Evolutionary conservation across 2,113 vertebrate genomes (phyloP), one percentile per base, ranked within the genome.

Genomic region (Aplodontia rufa): DNA sequence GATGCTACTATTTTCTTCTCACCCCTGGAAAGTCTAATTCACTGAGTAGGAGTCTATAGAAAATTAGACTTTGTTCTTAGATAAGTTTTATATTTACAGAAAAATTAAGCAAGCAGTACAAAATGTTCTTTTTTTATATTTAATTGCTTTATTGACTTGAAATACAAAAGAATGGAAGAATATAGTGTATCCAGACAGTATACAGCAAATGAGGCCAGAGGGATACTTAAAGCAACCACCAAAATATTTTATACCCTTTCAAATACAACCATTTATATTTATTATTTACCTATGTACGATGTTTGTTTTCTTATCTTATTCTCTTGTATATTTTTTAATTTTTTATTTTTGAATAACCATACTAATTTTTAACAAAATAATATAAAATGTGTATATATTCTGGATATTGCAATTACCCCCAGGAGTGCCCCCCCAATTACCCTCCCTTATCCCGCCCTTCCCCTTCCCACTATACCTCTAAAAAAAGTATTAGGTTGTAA

Each of bases 81-180:
- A 49, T 16, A 2, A n/a, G 22, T 26, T 86, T 87, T 11, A 19
- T 19, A 4, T 81, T 92, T 68, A 20, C 19, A 51, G 42, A 80
- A 24, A 94, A 71, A 85, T 49, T 81, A 30, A 85, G 58, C n/a
- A 75, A 42, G 71, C 76, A 87, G 16, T n/a, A 72, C 8, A 49
- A 47, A 40, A 35, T 26, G 64, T n/a, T n/a, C n/a, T n/a, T n/a
- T n/a, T n/a, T n/a, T n/a, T n/a, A n/a, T n/a, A n/a, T n/a, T n/a
- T n/a, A n/a, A n/a, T n/a, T n/a, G n/a, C n/a, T n/a, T n/a, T n/a
- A n/a, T n/a, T n/a, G n/a, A n/a, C 58, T 71, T 30, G 51, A 20
- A 89, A 89, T 82, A 3, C 45, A 93, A 58, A 94, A 80, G 88
- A 8, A 37, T 87, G 10, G 30, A 40, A 55, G 71, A 95, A 82